These are phyloP conservation scores for Ellobium chinense DNA, from an alignment of 2,888 invertebrate species.

Conservation along the genomic window DNA sequence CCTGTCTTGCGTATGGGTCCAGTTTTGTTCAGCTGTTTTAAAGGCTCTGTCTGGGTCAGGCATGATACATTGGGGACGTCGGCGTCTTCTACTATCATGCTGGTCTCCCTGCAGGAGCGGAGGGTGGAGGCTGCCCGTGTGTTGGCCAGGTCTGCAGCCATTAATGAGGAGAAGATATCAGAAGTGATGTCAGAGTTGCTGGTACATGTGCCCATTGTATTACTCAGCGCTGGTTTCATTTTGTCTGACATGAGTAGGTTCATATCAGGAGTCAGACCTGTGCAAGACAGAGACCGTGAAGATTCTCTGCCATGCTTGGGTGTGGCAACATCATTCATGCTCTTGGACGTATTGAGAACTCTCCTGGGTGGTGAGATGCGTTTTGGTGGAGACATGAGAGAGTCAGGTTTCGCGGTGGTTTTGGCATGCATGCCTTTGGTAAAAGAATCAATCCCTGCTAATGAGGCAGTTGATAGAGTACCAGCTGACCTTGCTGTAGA, in stretches of 20 bases:
- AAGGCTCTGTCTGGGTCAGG: slow-evolving; percentile 12
- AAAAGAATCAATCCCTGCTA: too few species aligned
- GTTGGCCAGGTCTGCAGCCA: neutral
- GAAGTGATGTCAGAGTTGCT: neutral
- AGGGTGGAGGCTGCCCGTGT: neutral
- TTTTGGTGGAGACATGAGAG: neutral
- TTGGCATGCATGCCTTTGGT: neutral
- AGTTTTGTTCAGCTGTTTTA: slow-evolving; percentile 44
- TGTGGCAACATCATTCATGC: slow-evolving; percentile 41
- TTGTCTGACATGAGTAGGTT: slow-evolving; percentile 9
- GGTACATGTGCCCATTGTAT: slow-evolving; percentile 6
- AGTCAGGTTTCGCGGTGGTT: neutral
- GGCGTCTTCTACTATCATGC: slow-evolving; percentile 9
- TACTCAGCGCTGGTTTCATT: neutral
- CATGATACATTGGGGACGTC: neutral
- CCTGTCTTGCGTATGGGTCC: slow-evolving; percentile 24
- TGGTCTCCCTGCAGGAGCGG: neutral
- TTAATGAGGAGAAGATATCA: slow-evolving; percentile 11
- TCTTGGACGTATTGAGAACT: slow-evolving; percentile 36
- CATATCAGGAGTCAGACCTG: slow-evolving; percentile 43
- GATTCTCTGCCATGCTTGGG: slow-evolving; percentile 19
- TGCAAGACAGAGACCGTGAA: slow-evolving; percentile 26
- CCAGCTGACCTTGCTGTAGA: neutral
- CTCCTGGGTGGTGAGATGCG: neutral
- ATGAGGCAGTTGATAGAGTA: too few species aligned